These are phyloP conservation scores for Zaprionus obscuricornis DNA, from an alignment of 2,888 invertebrate species.

Conservation along the genomic window DNA sequence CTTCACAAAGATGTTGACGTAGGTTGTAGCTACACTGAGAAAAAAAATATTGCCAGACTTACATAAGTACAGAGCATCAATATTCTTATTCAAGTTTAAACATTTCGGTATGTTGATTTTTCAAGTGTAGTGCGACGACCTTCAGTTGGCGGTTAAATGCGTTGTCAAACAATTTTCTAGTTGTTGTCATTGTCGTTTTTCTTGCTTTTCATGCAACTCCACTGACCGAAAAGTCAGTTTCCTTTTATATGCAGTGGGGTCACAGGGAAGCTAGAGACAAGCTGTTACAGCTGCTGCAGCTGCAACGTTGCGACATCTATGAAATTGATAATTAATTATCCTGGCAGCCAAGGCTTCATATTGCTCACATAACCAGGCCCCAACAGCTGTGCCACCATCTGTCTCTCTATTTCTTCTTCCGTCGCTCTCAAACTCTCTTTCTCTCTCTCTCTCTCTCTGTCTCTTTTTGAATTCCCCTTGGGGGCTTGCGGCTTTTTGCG, in stretches of 20 bases:
- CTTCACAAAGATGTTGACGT: too few relatives aligned
- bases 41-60: too few relatives aligned
- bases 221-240: slow-evolving; percentile 43
- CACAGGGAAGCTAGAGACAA: neutral
- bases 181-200: slow-evolving; percentile 10
- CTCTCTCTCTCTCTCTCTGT: neutral
- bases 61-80: too few relatives aligned
- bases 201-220: slow-evolving; percentile 23
- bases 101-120: too few relatives aligned
- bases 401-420: neutral
- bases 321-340: slow-evolving; percentile 80
- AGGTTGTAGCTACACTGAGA: too few relatives aligned
- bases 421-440: neutral
- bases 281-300: slow-evolving; percentile 21
- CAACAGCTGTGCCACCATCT: neutral
- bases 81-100: too few relatives aligned
- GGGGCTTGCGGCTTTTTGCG: slow-evolving; percentile 60
- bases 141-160: slow-evolving; percentile 48
- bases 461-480: slow-evolving; percentile 2
- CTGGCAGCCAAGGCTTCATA: slow-evolving; percentile 36
- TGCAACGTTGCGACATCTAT: slow-evolving; percentile 44
- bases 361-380: slow-evolving; percentile 2
- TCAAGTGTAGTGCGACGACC: slow-evolving; percentile 63
- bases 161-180: slow-evolving; percentile 37
- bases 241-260: too few relatives aligned